Base-by-base conservation (phyloP, 1,140 invertebrate genomes). In the Drosophila dunni region DNA sequence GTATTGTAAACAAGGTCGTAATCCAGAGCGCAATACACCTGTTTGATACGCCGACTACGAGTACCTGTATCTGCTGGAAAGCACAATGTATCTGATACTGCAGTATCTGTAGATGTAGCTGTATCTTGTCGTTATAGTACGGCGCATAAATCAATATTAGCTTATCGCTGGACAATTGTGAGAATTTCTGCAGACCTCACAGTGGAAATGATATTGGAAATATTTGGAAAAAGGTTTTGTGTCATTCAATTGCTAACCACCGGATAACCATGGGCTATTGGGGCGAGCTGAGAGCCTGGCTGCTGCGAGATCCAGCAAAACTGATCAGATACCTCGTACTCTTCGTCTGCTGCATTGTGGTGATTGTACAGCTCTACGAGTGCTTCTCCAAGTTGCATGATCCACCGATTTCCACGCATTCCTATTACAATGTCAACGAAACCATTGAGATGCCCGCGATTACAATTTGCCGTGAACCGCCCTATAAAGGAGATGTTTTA, bases 391-490 rank as follows among this genome's bases (percentile, higher is more conserved):
- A 95, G 81, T 79, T 95, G 20, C 80, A 93, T 0, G 71, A 94
- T 75, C 94, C 94, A 2, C 95, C 95, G 0, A 93, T 95, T 11
- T 94, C 94, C 0, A 95, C 95, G 7, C 94, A 95, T 75, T 94
- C 94, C 0, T 93, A 94, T 74, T 94, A 95, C 64, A 93, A 93
- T 76, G 93, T 95, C 33, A 95, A 95, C 75, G 93, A 94, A 11
- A 94, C 94, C 0, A 93, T 95, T 45, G 80, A 92, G 46, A 95
- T 95, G 89, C 95, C 95, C 8, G 94, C 94, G 57, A 80, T 95
- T 0, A 95, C 94, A 0, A 92, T 95, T 60, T 95, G 95, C 72
- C 90, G 94, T 29, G 93, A 94, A 45, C 94, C 95, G 0, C 92
- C 94, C 0, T 95, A 94, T 76, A 94, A 94, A 72, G 92, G 88